phyloP scores from a whole-genome alignment of 2,797 vertebrate species.

The Fundulus diaphanus region DNA sequence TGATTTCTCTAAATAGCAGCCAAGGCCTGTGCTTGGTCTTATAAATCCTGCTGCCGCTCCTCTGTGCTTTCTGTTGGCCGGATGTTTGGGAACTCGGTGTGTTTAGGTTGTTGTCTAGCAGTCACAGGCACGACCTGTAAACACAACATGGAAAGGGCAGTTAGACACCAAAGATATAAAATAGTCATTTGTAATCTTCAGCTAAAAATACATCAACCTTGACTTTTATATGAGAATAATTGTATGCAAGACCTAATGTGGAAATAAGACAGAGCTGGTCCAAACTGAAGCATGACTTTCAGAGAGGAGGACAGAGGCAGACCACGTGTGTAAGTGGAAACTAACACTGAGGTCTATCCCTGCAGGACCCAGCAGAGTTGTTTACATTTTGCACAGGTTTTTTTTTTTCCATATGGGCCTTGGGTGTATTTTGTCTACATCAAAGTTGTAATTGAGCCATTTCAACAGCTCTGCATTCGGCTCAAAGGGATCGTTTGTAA shows the following conservation, averaged over 20 bases:
- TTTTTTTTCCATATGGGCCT: slow-evolving; percentile 37
- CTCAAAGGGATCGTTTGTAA: not conserved
- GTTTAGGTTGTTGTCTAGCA: slow-evolving; percentile 60
- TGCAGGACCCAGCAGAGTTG: slow-evolving; percentile 25
- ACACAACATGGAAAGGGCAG: slow-evolving; percentile 6
- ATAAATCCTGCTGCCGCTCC: slow-evolving; percentile 36
- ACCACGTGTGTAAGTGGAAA: slow-evolving; percentile 28
- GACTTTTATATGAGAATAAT: not conserved
- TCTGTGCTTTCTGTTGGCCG: slow-evolving; percentile 36
- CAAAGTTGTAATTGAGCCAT: not conserved
- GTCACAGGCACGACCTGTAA: slow-evolving; percentile 70
- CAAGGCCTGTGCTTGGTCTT: slow-evolving; percentile 36
- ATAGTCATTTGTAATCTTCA: not conserved
- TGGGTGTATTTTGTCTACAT: slow-evolving; percentile 11
- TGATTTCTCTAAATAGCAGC: slow-evolving; percentile 42
- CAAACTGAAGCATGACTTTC: not conserved
- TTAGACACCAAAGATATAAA: not conserved
- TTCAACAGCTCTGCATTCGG: not conserved
- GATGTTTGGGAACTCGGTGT: slow-evolving; percentile 36
- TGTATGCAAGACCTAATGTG: not conserved
- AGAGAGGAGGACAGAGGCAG: not conserved
- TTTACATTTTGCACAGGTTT: slow-evolving; percentile 14
- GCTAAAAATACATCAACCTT: not conserved
- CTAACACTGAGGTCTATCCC: slow-evolving; percentile 18
- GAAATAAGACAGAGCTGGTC: not conserved